These are phyloP conservation scores for Scaptomyza montana DNA, from an alignment of 1,140 invertebrate genomes.

Conservation along the genomic window DNA sequence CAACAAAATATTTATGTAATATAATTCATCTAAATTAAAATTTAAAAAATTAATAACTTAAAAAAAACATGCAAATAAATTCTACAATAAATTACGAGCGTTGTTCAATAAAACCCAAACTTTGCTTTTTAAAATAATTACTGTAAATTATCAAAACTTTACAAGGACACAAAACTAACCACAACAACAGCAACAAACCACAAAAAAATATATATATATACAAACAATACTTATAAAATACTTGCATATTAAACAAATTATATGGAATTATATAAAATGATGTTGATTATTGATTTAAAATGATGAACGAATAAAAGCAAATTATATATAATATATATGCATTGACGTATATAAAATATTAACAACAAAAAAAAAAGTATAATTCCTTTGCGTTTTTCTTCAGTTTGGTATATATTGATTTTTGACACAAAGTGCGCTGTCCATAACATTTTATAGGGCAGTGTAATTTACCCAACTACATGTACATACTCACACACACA, in stretches of 20 bases:
- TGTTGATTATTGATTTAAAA: slow-evolving; percentile 83
- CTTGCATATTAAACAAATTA: slow-evolving; percentile 78
- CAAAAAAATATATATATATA: slow-evolving; percentile 63
- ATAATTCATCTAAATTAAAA: slow-evolving; percentile 81
- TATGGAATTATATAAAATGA: slow-evolving; percentile 78
- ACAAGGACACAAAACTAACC: slow-evolving; percentile 57
- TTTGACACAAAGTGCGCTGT: slow-evolving; percentile 45
- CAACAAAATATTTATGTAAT: slow-evolving; percentile 77
- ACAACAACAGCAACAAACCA: slow-evolving; percentile 62
- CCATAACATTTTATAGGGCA: slow-evolving; percentile 15
- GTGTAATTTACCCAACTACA: slow-evolving; percentile 47
- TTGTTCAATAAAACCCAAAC: slow-evolving; percentile 64
- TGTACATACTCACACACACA: slow-evolving; percentile 63
- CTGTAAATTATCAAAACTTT: slow-evolving; percentile 72
- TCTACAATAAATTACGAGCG: slow-evolving; percentile 64
- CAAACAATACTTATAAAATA: slow-evolving; percentile 49
- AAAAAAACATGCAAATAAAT: slow-evolving; percentile 48
- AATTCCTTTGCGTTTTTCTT: slow-evolving; percentile 67
- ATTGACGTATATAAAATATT: slow-evolving; percentile 69
- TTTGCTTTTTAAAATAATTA: slow-evolving; percentile 77
- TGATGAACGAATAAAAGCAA: slow-evolving; percentile 73
- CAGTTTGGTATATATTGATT: slow-evolving; percentile 49
- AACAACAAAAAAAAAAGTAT: slow-evolving; percentile 42
- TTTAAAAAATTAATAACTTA: slow-evolving; percentile 36
- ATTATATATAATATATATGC: slow-evolving; percentile 59